Base-by-base conservation (phyloP, 2,113 vertebrate species). In the Sinocyclocheilus maitianheensis region DNA sequence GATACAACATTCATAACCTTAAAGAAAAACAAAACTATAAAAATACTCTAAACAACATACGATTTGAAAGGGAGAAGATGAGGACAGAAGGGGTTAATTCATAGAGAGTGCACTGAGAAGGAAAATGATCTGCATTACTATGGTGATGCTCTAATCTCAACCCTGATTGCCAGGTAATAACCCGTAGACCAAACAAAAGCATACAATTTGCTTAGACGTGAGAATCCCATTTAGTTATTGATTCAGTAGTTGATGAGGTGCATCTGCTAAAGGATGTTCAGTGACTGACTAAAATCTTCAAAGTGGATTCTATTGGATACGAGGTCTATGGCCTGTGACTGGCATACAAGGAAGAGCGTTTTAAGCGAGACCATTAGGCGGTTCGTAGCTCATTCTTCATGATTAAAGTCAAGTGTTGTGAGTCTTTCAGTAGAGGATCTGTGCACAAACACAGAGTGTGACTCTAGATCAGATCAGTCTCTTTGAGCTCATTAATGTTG, bases 391-490 rank as follows among this genome's bases (percentile, higher is more conserved):
- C 55, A 40, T 80, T 80, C 58, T 24, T 80, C 7, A 20, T 14
- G 18, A 58, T 58, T 58, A 60, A 78, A 80, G 55, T 80, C 55
- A 80, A 62, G 58, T 55, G 76, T 77, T 55, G 24, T 1, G 76
- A 24, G 65, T 43, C 40, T 30, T 80, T 26, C 48, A 0, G 67
- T 43, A 69, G 20, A 22, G 30, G 22, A n/a, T 43, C 69, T 51
- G n/a, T 82, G 78, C 51, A 72, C 74, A 84, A 40, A 71, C 26
- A 24, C 34, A 69, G 13, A 3, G 30, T 24, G 60, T 40, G 37
- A 46, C 22, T 78, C 60, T 91, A 86, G 74, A 91, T 71, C 55
- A 90, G 83, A 65, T 89, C 83, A 0, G 88, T 94, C 82, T 93
- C 85, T 89, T 88, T 91, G 48, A 92, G 81, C n/a, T 83, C 13